Percentiles rank a stretch among this genome's conserved stretches.
These are phyloP conservation scores for Geopemphigus sp. DNA, from an alignment of 1,140 invertebrate species.

Conservation along the genomic window DNA sequence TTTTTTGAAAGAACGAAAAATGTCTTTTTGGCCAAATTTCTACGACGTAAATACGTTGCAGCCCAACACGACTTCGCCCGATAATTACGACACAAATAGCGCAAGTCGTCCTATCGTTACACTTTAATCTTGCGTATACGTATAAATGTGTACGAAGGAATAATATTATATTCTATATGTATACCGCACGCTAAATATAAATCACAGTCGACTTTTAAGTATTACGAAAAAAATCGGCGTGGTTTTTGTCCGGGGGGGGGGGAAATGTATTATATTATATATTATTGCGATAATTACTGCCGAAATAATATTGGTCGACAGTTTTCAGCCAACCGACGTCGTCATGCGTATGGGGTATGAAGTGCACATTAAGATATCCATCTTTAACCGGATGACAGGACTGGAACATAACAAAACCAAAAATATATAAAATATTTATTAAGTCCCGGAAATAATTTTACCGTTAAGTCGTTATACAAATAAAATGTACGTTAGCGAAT, in stretches of 20 bases:
- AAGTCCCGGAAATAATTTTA: neutral
- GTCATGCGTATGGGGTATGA: conserved; percentile 67
- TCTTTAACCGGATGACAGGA: conserved; percentile 50
- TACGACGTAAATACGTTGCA: too few species aligned
- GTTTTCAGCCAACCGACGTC: conserved; percentile 86
- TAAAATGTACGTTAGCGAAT: neutral
- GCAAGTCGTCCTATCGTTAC: too few species aligned
- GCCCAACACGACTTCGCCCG: too few species aligned
- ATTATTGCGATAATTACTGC: conserved; percentile 59
- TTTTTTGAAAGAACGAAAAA: too few species aligned
- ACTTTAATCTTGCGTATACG: too few species aligned
- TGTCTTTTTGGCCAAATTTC: too few species aligned
- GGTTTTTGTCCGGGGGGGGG: too few species aligned
- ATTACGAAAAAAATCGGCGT: neutral
- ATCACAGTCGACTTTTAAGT: neutral
- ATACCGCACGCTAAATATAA: neutral
- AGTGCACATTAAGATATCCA: conserved; percentile 68
- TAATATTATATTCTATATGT: neutral
- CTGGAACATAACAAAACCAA: conserved; percentile 46
- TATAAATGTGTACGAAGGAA: too few species aligned
- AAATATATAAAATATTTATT: neutral
- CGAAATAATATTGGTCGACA: conserved; percentile 80
- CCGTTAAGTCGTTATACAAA: conserved; percentile 8
- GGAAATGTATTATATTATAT: neutral
- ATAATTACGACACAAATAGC: too few species aligned